phyloP scores from a whole-genome alignment of 2,888 invertebrate species.

The Phrixothrix hirtus region DNA sequence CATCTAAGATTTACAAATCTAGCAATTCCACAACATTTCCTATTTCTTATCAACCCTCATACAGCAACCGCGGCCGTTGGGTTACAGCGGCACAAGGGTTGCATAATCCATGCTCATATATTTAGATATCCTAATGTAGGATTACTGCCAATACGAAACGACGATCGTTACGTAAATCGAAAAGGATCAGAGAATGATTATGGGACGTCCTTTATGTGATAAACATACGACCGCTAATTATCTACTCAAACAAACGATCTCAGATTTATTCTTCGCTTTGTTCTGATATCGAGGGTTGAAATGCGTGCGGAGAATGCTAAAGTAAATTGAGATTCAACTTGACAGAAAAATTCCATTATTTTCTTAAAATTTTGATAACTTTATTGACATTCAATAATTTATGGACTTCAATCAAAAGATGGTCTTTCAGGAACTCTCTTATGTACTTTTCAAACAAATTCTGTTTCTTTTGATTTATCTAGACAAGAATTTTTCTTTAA shows the following conservation, averaged over 20 bases:
- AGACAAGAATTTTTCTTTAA: no score
- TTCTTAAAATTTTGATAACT: background rate
- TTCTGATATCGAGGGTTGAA: conserved; percentile 5
- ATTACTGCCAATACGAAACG: conserved; percentile 30
- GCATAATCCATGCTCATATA: conserved; percentile 38
- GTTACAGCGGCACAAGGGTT: conserved; percentile 21
- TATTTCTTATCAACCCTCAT: conserved; percentile 26
- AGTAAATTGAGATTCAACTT: background rate
- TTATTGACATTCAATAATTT: background rate
- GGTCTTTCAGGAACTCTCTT: no score
- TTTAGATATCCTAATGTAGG: conserved; percentile 35
- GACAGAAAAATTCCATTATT: background rate
- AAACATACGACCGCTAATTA: conserved; percentile 19
- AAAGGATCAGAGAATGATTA: conserved; percentile 25
- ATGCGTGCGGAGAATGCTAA: background rate
- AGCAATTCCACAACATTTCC: conserved; percentile 23
- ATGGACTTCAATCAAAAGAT: no score
- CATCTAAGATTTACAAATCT: conserved; percentile 19
- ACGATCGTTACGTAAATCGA: conserved; percentile 25
- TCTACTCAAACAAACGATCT: conserved; percentile 18
- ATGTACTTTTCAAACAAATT: no score
- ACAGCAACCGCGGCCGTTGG: conserved; percentile 19
- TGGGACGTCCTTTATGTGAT: conserved; percentile 14
- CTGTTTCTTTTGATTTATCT: no score
- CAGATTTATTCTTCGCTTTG: conserved; percentile 5